Conservation (phyloP, 2,888 invertebrate genomes). For the Drosophila monieri region DNA sequence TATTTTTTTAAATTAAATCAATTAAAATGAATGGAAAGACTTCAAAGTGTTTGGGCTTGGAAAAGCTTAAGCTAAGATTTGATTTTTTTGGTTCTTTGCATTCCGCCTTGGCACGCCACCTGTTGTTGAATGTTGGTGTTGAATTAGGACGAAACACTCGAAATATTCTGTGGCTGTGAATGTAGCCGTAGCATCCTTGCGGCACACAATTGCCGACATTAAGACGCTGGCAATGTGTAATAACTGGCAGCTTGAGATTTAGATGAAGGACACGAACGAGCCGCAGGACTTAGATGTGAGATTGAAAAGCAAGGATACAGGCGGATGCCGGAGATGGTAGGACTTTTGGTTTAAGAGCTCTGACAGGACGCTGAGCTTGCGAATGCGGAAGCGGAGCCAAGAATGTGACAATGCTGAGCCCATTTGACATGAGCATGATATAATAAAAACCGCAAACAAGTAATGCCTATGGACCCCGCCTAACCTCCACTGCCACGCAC, state of each 20-base stretch:
- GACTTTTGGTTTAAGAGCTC: conserved; percentile 16
- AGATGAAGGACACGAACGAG: conserved; percentile 29
- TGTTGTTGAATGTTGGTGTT: conserved; percentile 13
- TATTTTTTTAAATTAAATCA: not conserved
- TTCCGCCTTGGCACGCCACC: conserved; percentile 14
- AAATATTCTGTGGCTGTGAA: not conserved
- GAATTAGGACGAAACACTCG: conserved; percentile 3
- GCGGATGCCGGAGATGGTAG: conserved; percentile 2
- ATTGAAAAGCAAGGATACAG: conserved; percentile 8
- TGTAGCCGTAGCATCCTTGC: not conserved
- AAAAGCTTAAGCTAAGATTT: too few species aligned
- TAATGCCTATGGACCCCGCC: conserved; percentile 48
- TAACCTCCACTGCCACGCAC: not conserved
- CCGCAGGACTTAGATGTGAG: conserved; percentile 19
- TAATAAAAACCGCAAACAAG: conserved; percentile 78
- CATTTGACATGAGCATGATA: conserved; percentile 75
- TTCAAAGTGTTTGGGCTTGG: too few species aligned
- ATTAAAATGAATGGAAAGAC: too few species aligned
- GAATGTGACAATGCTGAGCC: conserved; percentile 74
- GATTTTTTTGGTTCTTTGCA: too few species aligned
- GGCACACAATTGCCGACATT: conserved; percentile 50
- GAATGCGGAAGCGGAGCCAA: conserved; percentile 44
- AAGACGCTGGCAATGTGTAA: conserved; percentile 67
- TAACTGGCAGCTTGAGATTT: conserved; percentile 48
- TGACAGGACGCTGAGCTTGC: conserved; percentile 69